A percentile compares a stretch with the other conserved stretches of the same genome.
Conservation (phyloP, 2,113 vertebrate genomes). For the Aspiorhynchus laticeps region DNA sequence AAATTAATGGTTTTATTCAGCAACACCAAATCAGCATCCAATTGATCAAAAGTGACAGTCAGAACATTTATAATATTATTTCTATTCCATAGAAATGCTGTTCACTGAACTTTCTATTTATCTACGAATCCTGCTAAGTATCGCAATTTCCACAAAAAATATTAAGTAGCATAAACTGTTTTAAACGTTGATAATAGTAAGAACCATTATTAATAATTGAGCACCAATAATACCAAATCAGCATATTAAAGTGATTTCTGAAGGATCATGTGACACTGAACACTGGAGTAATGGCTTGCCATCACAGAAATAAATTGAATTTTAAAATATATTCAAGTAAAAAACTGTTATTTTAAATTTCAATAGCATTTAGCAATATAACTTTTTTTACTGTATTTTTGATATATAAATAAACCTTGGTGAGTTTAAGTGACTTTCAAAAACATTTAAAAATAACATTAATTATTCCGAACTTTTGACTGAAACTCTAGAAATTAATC, state of each 20-base stretch:
- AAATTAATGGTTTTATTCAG: background rate
- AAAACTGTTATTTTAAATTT: background rate
- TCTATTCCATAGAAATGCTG: background rate
- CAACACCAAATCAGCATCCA: background rate
- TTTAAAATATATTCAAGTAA: background rate
- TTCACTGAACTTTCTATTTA: background rate
- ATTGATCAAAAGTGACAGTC: background rate
- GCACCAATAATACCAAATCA: background rate
- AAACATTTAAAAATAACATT: background rate
- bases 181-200: background rate
- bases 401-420: background rate
- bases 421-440: background rate
- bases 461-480: background rate
- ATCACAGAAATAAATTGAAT: background rate
- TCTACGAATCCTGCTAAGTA: background rate
- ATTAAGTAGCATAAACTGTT: background rate
- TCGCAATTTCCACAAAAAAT: background rate
- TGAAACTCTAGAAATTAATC: background rate
- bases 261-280: background rate
- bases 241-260: constrained; percentile 3
- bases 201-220: background rate
- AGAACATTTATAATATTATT: background rate
- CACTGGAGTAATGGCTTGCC: background rate
- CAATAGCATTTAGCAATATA: background rate
- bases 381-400: background rate